These are phyloP conservation scores for Probaryconus sp. DNA, from an alignment of 1,140 invertebrate species.

Conservation along the genomic window DNA sequence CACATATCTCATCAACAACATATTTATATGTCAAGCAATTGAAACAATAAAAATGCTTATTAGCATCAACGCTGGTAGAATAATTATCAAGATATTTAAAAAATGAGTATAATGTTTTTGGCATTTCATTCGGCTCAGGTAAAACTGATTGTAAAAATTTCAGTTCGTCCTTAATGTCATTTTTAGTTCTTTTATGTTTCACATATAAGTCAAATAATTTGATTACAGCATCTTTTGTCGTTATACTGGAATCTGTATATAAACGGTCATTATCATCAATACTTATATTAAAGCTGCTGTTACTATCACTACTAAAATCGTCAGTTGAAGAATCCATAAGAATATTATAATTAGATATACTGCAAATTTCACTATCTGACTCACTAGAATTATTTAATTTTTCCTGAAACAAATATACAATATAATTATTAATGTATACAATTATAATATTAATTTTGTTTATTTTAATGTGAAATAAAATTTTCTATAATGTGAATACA, in stretches of 20 bases:
- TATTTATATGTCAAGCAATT: conserved; percentile 15
- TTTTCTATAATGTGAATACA: too few species aligned
- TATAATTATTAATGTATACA: too few species aligned
- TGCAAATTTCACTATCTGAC: too few species aligned
- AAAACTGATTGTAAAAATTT: conserved; percentile 11
- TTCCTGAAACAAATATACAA: too few species aligned
- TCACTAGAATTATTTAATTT: too few species aligned
- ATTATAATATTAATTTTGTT: too few species aligned
- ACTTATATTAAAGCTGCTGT: too few species aligned
- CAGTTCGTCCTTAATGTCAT: conserved; percentile 16
- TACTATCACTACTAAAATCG: too few species aligned
- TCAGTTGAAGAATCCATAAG: too few species aligned
- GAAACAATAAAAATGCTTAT: conserved; percentile 17
- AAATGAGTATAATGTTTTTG: conserved; percentile 4
- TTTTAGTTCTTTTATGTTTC: conserved; percentile 17
- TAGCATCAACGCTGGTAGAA: background rate
- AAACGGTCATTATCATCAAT: too few species aligned
- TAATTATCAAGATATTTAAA: conserved; percentile 19
- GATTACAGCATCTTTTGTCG: conserved; percentile 11
- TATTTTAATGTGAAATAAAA: too few species aligned
- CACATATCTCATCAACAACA: background rate
- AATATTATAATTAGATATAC: too few species aligned
- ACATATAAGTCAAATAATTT: conserved; percentile 13
- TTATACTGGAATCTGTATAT: conserved; percentile 11
- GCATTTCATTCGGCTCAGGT: conserved; percentile 29